These are phyloP conservation scores for Laupala kohalensis DNA, from an alignment of 1,140 invertebrate genomes.

Conservation along the genomic window DNA sequence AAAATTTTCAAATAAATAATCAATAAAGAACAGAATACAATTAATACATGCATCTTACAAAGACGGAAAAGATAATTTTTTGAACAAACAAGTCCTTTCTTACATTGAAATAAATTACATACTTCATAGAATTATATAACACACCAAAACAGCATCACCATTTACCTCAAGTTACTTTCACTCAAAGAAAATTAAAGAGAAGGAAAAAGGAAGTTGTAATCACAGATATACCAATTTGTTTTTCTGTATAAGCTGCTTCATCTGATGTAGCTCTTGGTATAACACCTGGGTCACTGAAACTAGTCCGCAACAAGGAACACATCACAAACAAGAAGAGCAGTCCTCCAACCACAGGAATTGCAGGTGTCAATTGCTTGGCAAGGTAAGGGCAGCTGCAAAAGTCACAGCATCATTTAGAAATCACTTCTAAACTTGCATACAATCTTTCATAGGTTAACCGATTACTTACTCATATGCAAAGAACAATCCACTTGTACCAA, in stretches of 20 bases:
- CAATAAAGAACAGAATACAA: no score
- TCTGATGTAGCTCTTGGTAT: constrained; percentile 80
- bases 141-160: no score
- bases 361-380: constrained; percentile 60
- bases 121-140: no score
- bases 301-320: constrained; percentile 76
- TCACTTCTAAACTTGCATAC: background rate
- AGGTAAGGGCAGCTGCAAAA: constrained; percentile 76
- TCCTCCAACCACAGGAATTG: constrained; percentile 76
- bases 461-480: constrained; percentile 89
- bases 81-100: no score
- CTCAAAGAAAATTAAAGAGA: no score
- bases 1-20: no score
- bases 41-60: no score
- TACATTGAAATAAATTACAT: no score
- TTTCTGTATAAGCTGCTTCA: constrained; percentile 86
- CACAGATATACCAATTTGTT: constrained; percentile 56
- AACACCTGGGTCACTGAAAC: constrained; percentile 89
- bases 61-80: no score
- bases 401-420: constrained; percentile 18
- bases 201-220: no score
- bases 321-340: constrained; percentile 83
- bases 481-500: constrained; percentile 83
- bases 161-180: no score
- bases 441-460: background rate